Base-by-base conservation (phyloP, 2,113 vertebrate genomes). In the Phainopepla nitens region DNA sequence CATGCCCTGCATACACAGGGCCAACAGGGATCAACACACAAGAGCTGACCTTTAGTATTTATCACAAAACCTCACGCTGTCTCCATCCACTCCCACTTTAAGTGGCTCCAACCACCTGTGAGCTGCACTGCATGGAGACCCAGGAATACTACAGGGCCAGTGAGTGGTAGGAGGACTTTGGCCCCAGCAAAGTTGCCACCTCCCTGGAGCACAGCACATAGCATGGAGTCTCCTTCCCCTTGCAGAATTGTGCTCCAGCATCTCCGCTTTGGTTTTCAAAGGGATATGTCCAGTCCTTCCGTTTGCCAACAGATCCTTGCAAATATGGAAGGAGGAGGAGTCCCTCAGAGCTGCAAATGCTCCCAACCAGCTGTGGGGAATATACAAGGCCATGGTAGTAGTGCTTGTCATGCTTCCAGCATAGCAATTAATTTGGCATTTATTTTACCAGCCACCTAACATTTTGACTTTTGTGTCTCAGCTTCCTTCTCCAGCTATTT, bases 261-360 rank as follows among this genome's bases (percentile, higher is more conserved):
- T 27, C 61, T 62, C 69, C 5, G 8, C 24, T 90, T 56, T 79
- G 19, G 18, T 64, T 87, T 71, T 28, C 50, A 21, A 56, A 85
- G 58, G 13, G 15, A 33, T 11, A 17, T 0, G 0, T 66, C 13
- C 27, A 73, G 41, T 42, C 57, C 60, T 78, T 69, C 56, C 0
- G 0, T 86, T 93, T 81, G 60, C 65, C 75, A 66, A 75, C 29
- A 82, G 33, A 42, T 13, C 39, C 29, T 50, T 51, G 61, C 23
- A 56, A 71, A 82, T 21, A 29, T 0, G 0, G 31, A 14, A 27
- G 25, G n/a, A 81, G 31, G 28, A 88, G 84, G 33, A 23, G 0
- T 45, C 44, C n/a, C 27, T 51, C 8, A 15, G 60, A 79, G 47
- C 60, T 58, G 35, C 23, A 56, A 87, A 60, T 1, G 1, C 35